These are phyloP conservation scores for Cacoxenus indagator DNA, from an alignment of 2,888 invertebrate genomes.

Conservation along the genomic window DNA sequence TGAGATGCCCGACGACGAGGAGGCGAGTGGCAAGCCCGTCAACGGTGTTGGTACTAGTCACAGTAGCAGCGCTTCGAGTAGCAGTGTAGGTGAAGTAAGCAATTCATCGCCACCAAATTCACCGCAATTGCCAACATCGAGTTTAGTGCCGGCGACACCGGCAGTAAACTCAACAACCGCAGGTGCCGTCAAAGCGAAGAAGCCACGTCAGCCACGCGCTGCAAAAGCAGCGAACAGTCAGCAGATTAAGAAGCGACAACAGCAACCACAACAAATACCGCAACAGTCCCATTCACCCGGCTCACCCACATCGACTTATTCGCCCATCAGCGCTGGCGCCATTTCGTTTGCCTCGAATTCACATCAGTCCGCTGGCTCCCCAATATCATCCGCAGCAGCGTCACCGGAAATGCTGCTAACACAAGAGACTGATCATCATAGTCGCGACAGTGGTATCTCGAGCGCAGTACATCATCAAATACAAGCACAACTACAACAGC, in stretches of 20 bases:
- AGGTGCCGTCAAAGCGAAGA: slow-evolving; percentile 32
- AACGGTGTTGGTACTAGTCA: slow-evolving; percentile 29
- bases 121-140: slow-evolving; percentile 52
- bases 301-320: slow-evolving; percentile 55
- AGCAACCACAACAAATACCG: slow-evolving; percentile 12
- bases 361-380: slow-evolving; percentile 38
- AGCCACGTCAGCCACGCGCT: slow-evolving; percentile 44
- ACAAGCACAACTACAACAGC: no score
- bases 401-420: slow-evolving; percentile 28
- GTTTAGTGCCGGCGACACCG: slow-evolving; percentile 22
- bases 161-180: neutral
- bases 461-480: slow-evolving; percentile 49
- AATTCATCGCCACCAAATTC: slow-evolving; percentile 55
- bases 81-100: slow-evolving; percentile 51
- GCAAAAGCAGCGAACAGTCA: slow-evolving; percentile 30
- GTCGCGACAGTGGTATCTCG: slow-evolving; percentile 67
- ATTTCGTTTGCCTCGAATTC: slow-evolving; percentile 8
- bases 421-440: slow-evolving; percentile 63
- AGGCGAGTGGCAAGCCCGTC: slow-evolving; percentile 20
- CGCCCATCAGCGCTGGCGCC: slow-evolving; percentile 48
- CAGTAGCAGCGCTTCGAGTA: slow-evolving; percentile 35
- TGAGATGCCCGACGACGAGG: slow-evolving; percentile 73
- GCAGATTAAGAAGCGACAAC: neutral
- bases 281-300: slow-evolving; percentile 49
- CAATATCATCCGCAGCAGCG: slow-evolving; percentile 36